Evolutionary conservation across 2,113 vertebrate species (phyloP), one percentile per base, ranked within the genome.

Genomic region (Picathartes gymnocephalus): DNA sequence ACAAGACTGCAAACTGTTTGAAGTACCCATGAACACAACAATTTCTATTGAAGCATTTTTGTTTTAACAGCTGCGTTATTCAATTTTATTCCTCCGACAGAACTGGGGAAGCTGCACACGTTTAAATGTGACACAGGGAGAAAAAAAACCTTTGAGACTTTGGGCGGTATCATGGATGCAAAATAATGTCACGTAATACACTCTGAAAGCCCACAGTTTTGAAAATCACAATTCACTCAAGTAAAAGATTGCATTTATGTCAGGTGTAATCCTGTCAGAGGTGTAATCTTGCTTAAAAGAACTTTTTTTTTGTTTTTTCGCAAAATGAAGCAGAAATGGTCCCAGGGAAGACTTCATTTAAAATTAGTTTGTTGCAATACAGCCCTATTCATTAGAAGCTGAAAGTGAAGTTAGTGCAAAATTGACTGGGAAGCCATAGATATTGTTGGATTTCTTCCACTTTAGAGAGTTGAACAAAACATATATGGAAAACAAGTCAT

Each of bases 181-280:
- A 81, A 92, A 86, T 78, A 51, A 70, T 31, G 20, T 56, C 14
- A 10, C 22, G 13, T 70, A 78, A 71, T 83, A 17, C 0, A 1
- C 53, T 90, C 42, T 58, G 71, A 93, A 91, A 85, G 50, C 44
- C 56, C 0, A 0, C 47, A 35, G 71, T 80, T 96, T 71, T 39
- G 50, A 66, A 88, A 85, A 95, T 91, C 44, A 44, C 79, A 54
- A 54, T 90, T 88, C 68, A 60, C 81, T 88, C 62, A 28, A 22
- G 33, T 70, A 54, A 74, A 85, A 82, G 74, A 70, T 77, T 80
- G 58, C 39, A 30, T 82, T 94, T 92, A 74, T 96, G 78, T 95
- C 33, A 35, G 42, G 57, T 91, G 39, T 84, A 69, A 91, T 95
- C 61, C 74, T 84, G 86, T 89, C 94, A 90, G 81, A 61, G 42